These are phyloP conservation scores for Bombus picipes DNA, from an alignment of 1,140 invertebrate genomes.

Conservation along the genomic window DNA sequence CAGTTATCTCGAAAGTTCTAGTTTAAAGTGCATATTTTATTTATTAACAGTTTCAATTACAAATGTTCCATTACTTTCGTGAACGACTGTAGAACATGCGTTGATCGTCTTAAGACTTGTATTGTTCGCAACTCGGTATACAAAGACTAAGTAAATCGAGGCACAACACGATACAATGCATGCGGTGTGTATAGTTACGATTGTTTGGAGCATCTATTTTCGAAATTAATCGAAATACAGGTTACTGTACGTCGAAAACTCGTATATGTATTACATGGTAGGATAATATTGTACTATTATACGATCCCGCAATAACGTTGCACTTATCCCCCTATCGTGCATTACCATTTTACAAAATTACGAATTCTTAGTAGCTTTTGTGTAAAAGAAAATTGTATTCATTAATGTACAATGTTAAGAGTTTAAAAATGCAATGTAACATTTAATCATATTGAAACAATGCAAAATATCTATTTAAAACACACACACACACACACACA, in stretches of 20 bases:
- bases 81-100: background rate
- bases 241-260: background rate
- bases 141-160: background rate
- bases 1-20: background rate
- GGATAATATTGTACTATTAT: background rate
- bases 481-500: too few relatives aligned
- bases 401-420: background rate
- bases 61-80: background rate
- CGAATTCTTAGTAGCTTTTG: too few relatives aligned
- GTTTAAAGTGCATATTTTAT: background rate
- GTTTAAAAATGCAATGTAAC: background rate
- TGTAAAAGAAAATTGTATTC: background rate
- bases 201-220: background rate
- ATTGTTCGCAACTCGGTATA: background rate
- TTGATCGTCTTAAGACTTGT: background rate
- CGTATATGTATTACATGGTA: background rate
- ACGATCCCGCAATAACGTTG: background rate
- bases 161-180: background rate
- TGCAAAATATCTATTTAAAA: background rate
- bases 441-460: background rate
- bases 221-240: background rate
- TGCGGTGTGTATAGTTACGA: background rate
- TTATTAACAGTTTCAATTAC: background rate
- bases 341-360: background rate
- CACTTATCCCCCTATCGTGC: background rate